phyloP scores from a whole-genome alignment of 2,888 invertebrate species.

The Zelleria hepariella region DNA sequence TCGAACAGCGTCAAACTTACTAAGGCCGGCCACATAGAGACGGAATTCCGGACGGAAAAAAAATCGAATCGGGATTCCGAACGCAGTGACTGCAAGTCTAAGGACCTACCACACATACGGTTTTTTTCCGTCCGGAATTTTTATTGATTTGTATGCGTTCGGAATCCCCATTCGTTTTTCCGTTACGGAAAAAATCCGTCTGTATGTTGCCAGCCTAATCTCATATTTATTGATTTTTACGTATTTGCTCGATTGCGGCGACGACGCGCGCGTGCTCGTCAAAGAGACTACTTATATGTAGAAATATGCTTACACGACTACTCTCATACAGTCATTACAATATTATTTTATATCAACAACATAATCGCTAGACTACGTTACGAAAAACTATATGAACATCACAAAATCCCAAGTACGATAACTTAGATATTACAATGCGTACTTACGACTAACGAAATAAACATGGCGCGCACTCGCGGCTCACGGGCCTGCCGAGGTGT shows the following conservation, averaged over 20 bases:
- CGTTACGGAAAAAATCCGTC: too few species aligned
- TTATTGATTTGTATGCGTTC: too few species aligned
- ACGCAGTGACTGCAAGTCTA: too few species aligned
- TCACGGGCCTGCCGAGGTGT: too few species aligned
- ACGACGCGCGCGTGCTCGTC: slow-evolving; percentile 50
- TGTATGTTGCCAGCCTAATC: too few species aligned
- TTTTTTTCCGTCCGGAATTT: too few species aligned
- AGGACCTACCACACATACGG: too few species aligned
- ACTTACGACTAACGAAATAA: slow-evolving; percentile 23
- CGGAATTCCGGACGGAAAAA: too few species aligned
- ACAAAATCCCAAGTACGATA: slow-evolving; percentile 2
- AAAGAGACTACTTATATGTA: slow-evolving; percentile 54
- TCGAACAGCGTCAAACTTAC: neutral
- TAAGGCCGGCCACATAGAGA: too few species aligned
- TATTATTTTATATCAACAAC: slow-evolving; percentile 45
- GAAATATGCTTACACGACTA: slow-evolving; percentile 53
- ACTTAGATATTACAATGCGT: slow-evolving; percentile 21
- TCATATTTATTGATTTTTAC: neutral
- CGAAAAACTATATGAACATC: slow-evolving; percentile 50
- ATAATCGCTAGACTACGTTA: slow-evolving; percentile 50
- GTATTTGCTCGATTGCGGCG: neutral
- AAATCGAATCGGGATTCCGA: too few species aligned
- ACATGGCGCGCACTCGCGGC: neutral
- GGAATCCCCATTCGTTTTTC: too few species aligned
- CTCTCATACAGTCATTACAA: slow-evolving; percentile 48